These are phyloP conservation scores for Lanius ludovicianus DNA, from an alignment of 2,113 vertebrate genomes.

Conservation along the genomic window DNA sequence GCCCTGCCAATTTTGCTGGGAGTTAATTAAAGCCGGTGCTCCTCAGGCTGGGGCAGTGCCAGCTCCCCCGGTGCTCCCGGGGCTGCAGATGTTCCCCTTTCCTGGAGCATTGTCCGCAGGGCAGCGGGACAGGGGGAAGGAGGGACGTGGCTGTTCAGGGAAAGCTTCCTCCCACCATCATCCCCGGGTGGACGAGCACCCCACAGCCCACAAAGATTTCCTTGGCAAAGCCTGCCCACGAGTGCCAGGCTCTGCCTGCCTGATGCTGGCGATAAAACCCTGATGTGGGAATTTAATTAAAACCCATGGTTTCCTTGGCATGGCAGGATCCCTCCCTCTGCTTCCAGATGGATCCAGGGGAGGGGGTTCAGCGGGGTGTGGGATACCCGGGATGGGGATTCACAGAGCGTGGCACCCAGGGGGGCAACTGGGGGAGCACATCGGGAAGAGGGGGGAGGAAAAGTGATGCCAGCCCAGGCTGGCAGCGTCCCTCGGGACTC, in stretches of 20 bases:
- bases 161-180: background rate
- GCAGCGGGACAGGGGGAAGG: background rate
- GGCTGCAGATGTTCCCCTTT: background rate
- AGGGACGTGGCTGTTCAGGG: background rate
- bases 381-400: background rate
- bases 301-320: background rate
- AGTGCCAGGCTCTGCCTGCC: background rate
- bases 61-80: background rate
- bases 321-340: background rate
- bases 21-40: slow-evolving; percentile 59
- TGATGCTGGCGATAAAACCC: background rate
- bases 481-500: background rate
- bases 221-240: background rate
- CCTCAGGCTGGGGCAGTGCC: background rate
- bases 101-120: background rate
- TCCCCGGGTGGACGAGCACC: rapidly evolving
- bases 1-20: slow-evolving; percentile 14
- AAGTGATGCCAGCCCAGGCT: background rate
- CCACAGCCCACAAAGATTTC: rapidly evolving
- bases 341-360: background rate
- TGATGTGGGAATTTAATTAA: slow-evolving; percentile 17
- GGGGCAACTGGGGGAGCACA: background rate
- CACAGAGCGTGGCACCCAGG: background rate
- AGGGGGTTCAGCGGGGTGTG: background rate
- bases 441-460: background rate